Percentiles rank a stretch among this genome's conserved stretches.
These are phyloP conservation scores for Dryas iulia DNA, from an alignment of 1,140 invertebrate genomes.

Conservation along the genomic window DNA sequence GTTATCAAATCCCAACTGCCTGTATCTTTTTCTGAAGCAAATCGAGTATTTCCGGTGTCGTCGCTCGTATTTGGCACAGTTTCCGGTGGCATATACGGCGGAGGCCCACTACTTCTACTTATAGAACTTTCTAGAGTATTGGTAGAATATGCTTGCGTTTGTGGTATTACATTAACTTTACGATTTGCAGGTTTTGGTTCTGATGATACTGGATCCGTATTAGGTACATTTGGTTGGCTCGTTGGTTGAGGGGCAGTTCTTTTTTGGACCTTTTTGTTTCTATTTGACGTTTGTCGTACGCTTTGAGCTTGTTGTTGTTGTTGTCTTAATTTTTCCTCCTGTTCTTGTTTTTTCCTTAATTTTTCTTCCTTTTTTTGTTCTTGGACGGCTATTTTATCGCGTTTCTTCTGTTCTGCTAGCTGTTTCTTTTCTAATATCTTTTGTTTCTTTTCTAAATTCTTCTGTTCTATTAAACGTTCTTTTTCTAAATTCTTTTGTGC, in stretches of 20 bases:
- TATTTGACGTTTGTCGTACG: not conserved
- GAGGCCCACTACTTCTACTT: slow-evolving; percentile 57
- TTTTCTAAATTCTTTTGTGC: slow-evolving; percentile 57
- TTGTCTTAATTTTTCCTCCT: no score
- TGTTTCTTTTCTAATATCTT: slow-evolving; percentile 52
- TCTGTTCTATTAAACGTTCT: slow-evolving; percentile 51
- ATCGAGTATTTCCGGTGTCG: slow-evolving; percentile 50
- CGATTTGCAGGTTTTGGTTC: not conserved
- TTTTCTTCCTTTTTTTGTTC: slow-evolving; percentile 46
- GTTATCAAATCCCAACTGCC: slow-evolving; percentile 76
- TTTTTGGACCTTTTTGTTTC: slow-evolving; percentile 43
- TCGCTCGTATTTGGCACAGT: slow-evolving; percentile 32
- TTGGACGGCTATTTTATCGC: slow-evolving; percentile 42
- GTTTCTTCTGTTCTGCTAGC: slow-evolving; percentile 49
- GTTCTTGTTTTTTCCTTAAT: slow-evolving; percentile 47
- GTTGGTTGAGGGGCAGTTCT: slow-evolving; percentile 33
- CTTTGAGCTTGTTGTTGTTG: slow-evolving; percentile 25
- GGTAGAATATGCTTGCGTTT: slow-evolving; percentile 41
- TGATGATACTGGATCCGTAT: slow-evolving; percentile 12
- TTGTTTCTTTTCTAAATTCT: slow-evolving; percentile 54
- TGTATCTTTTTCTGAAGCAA: slow-evolving; percentile 38
- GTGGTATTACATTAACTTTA: slow-evolving; percentile 20
- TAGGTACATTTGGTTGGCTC: slow-evolving; percentile 2
- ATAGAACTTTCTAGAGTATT: slow-evolving; percentile 69
- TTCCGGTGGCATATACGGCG: slow-evolving; percentile 50